phyloP scores from a whole-genome alignment of 2,113 vertebrate species.

The Suricata suricatta region DNA sequence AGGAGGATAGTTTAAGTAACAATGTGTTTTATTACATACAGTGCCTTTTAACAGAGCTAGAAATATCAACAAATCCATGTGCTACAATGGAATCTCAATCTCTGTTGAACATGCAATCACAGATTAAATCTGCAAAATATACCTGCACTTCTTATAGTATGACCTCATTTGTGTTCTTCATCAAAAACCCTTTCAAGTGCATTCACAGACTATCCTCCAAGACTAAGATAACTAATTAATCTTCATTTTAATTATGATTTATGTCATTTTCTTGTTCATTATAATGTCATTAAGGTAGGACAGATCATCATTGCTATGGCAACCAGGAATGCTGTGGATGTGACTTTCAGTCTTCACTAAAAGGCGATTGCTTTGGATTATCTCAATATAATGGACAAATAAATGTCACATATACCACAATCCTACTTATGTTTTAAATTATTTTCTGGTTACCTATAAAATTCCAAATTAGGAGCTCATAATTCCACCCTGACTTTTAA shows the following conservation, averaged over 20 bases:
- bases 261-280: constrained; percentile 35
- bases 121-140: neutral
- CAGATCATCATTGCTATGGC: neutral
- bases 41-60: neutral
- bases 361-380: neutral
- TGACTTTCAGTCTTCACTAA: neutral
- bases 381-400: neutral
- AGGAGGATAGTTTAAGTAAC: neutral
- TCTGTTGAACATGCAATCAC: neutral
- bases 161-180: neutral
- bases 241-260: constrained; percentile 3
- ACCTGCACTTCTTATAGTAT: neutral
- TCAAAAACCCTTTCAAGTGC: neutral
- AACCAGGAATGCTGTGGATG: neutral
- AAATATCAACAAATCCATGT: neutral
- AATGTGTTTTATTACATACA: neutral
- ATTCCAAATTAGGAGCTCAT: neutral
- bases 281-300: neutral
- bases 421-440: neutral
- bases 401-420: neutral
- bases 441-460: neutral
- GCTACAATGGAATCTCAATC: neutral
- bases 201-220: neutral
- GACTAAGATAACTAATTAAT: constrained; percentile 28
- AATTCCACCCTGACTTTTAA: neutral